Conservation (phyloP, 2,888 invertebrate species). For the Amphiduros pacificus region DNA sequence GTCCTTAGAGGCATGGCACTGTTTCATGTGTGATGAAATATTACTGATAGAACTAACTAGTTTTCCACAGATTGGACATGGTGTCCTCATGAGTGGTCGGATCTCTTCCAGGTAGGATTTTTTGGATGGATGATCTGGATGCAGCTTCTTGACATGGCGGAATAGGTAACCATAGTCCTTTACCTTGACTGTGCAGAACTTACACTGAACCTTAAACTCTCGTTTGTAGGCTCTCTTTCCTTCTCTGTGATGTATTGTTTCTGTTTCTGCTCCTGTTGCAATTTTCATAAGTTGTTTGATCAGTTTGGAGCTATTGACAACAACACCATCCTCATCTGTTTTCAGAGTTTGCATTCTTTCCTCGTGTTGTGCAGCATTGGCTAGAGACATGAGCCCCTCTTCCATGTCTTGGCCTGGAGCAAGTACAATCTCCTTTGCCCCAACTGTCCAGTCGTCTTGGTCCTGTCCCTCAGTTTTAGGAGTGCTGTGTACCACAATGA, state of each 20-base stretch:
- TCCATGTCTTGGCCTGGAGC: no score
- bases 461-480: no score
- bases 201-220: conserved; percentile 17
- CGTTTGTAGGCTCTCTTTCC: conserved; percentile 14
- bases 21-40: conserved; percentile 21
- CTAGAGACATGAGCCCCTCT: no score
- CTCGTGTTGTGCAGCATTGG: no score
- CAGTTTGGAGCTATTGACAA: no score
- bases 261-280: neutral
- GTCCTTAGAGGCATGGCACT: conserved; percentile 16
- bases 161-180: conserved; percentile 23
- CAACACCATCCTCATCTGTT: no score
- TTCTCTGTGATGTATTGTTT: no score
- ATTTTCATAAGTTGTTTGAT: conserved; percentile 8
- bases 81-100: conserved; percentile 22
- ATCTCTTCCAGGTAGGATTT: conserved; percentile 23
- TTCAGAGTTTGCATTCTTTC: no score
- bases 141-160: conserved; percentile 21
- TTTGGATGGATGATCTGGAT: conserved; percentile 11
- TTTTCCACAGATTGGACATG: conserved; percentile 23
- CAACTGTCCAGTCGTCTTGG: no score
- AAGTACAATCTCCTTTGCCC: no score
- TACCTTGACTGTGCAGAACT: conserved; percentile 16
- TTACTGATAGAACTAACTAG: conserved; percentile 15
- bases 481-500: no score